Evolutionary conservation across 1,140 invertebrate genomes (phyloP).

Genomic region (Geopemphigus sp.): DNA sequence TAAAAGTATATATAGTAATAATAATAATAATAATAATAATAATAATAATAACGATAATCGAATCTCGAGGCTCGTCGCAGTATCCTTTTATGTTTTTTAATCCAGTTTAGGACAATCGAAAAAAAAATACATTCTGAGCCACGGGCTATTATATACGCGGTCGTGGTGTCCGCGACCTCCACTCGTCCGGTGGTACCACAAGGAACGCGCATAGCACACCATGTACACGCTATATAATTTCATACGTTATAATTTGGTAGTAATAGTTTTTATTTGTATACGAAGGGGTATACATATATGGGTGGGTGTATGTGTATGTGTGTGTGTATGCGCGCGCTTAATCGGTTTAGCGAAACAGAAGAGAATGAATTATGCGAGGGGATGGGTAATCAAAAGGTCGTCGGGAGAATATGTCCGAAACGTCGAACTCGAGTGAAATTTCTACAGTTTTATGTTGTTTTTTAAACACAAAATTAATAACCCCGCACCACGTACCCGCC

Average conservation of each 20-base stretch:
- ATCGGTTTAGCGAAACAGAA: too few species aligned
- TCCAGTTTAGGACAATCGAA: conserved; percentile 44
- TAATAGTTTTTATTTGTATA: conserved; percentile 15
- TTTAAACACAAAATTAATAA: too few species aligned
- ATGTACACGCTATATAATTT: too few species aligned
- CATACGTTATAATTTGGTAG: conserved; percentile 5
- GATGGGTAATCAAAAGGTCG: too few species aligned
- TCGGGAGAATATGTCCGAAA: too few species aligned
- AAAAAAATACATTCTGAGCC: background rate
- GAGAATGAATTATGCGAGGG: too few species aligned
- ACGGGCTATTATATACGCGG: conserved; percentile 10
- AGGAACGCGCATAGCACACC: too few species aligned
- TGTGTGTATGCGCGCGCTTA: too few species aligned
- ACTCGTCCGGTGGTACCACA: background rate
- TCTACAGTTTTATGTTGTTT: too few species aligned
- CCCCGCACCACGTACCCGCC: too few species aligned
- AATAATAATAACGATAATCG: conserved; percentile 33
- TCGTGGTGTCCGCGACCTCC: background rate
- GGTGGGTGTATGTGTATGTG: too few species aligned
- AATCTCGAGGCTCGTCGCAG: conserved; percentile 27
- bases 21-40: conserved; percentile 19
- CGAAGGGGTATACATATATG: background rate
- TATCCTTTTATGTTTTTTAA: conserved; percentile 43
- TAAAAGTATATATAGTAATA: background rate
- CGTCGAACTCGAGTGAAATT: too few species aligned